These are phyloP conservation scores for Clistopyga incitator DNA, from an alignment of 2,888 invertebrate genomes.

Conservation along the genomic window DNA sequence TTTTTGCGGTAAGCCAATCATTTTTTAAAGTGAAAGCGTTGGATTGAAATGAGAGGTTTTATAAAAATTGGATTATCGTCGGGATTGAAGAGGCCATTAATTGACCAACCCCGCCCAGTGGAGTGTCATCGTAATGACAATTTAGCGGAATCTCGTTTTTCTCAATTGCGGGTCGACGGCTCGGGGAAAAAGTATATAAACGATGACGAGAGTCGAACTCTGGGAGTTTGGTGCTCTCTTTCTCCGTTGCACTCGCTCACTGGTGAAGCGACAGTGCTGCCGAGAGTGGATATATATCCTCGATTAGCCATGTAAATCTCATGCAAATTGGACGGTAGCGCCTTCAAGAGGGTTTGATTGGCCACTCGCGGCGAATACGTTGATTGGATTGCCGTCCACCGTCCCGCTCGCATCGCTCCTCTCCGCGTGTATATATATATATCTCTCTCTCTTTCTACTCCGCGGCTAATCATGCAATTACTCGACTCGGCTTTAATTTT, in stretches of 20 bases:
- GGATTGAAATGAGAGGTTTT: background rate
- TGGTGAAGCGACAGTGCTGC: constrained; percentile 9
- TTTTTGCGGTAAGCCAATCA: background rate
- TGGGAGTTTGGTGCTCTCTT: background rate
- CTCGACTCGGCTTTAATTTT: constrained; percentile 79
- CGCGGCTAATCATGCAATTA: constrained; percentile 80
- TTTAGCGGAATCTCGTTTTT: constrained; percentile 28
- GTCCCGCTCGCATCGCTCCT: constrained; percentile 43
- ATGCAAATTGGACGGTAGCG: constrained; percentile 80
- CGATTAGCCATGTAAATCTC: constrained; percentile 79
- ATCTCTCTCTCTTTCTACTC: constrained; percentile 62
- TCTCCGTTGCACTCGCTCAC: constrained; percentile 18
- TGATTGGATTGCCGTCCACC: constrained; percentile 79
- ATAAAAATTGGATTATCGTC: constrained; percentile 7
- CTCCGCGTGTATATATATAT: constrained; percentile 26
- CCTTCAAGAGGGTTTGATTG: constrained; percentile 79
- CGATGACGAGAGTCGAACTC: constrained; percentile 34
- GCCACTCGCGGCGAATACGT: constrained; percentile 76
- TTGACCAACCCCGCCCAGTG: constrained; percentile 4
- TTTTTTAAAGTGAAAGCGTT: background rate
- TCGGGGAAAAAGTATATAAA: constrained; percentile 39
- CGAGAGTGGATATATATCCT: constrained; percentile 38
- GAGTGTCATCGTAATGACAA: constrained; percentile 11
- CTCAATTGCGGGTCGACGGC: constrained; percentile 19
- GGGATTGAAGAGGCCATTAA: background rate